Percentiles rank a stretch among this genome's conserved stretches.
These are phyloP conservation scores for Caiman crocodilus DNA, from an alignment of 2,797 vertebrate genomes.

Conservation along the genomic window DNA sequence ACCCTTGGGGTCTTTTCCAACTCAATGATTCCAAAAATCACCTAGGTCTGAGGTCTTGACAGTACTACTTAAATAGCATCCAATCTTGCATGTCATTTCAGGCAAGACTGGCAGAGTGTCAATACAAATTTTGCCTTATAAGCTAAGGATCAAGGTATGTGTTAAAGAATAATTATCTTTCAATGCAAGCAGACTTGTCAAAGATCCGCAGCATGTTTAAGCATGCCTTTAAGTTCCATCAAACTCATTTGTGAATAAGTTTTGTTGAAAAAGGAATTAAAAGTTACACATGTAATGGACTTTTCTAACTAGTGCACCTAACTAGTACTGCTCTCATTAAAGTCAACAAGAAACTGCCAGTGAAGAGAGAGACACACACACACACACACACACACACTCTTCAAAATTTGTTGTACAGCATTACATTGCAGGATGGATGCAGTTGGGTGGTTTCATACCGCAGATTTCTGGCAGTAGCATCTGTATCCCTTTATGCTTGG, in stretches of 20 bases:
- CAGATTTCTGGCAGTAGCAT: conserved; percentile 40
- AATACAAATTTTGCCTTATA: neutral
- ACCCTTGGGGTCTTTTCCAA: no score
- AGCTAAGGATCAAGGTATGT: conserved; percentile 14
- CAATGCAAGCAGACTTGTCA: neutral
- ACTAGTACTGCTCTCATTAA: neutral
- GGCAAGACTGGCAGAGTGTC: neutral
- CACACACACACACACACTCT: no score
- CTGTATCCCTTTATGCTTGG: conserved; percentile 46
- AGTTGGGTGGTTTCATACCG: neutral
- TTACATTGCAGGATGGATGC: neutral
- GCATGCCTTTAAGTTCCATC: neutral
- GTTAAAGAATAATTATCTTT: neutral
- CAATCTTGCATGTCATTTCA: neutral
- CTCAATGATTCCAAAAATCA: no score
- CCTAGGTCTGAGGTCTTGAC: neutral
- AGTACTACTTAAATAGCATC: neutral
- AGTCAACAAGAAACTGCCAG: neutral
- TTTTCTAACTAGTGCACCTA: neutral
- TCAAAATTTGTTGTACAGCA: neutral
- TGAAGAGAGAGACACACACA: no score
- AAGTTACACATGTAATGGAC: neutral
- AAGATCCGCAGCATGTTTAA: neutral
- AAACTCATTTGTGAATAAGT: fast-evolving
- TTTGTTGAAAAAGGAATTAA: neutral